Percentiles rank a stretch among this genome's conserved stretches.
phyloP scores from a whole-genome alignment of 2,888 invertebrate species.

The Rotaria magnacalcarata region DNA sequence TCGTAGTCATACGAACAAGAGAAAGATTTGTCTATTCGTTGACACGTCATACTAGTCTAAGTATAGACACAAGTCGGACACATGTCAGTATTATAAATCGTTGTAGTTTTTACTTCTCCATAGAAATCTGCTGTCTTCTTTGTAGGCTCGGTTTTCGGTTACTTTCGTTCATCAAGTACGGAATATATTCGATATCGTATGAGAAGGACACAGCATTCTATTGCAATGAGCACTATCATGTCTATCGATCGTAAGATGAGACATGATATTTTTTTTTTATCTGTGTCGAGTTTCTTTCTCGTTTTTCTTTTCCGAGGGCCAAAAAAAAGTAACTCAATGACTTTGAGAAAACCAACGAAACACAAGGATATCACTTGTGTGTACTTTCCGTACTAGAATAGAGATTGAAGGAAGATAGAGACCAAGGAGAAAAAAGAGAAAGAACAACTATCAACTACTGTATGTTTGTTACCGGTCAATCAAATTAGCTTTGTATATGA shows the following conservation, averaged over 20 bases:
- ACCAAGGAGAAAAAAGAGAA: too few relatives aligned
- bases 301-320: background rate
- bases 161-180: too few relatives aligned
- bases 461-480: background rate
- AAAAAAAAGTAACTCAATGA: background rate
- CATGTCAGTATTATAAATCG: background rate
- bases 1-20: background rate
- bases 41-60: background rate
- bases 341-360: background rate
- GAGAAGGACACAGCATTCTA: too few relatives aligned
- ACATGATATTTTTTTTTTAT: background rate
- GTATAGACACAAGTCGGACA: background rate
- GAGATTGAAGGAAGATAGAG: background rate
- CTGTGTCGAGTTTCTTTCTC: background rate
- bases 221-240: too few relatives aligned
- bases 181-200: too few relatives aligned
- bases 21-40: background rate
- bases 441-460: too few relatives aligned
- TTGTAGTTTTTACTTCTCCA: background rate
- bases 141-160: too few relatives aligned
- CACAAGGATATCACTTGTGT: background rate
- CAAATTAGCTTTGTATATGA: background rate
- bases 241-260: too few relatives aligned
- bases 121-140: background rate
- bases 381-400: background rate